A percentile compares a stretch with the other conserved stretches of the same genome.
These are phyloP conservation scores for Scaptomyza caliginosa DNA, from an alignment of 2,888 invertebrate genomes.

Conservation along the genomic window DNA sequence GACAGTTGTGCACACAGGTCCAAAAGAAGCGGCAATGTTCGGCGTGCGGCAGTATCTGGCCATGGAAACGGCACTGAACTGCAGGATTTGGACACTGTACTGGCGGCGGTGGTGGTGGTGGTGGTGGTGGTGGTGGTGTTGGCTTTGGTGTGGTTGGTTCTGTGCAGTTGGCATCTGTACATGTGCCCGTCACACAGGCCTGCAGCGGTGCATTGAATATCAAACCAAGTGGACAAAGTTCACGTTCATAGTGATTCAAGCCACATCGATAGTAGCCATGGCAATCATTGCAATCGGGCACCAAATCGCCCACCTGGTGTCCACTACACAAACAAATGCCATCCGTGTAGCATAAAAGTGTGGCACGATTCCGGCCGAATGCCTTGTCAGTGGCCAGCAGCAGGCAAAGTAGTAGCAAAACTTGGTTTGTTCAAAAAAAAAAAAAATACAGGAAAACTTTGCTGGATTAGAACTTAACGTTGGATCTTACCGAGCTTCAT, in stretches of 20 bases:
- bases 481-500: conserved; percentile 59
- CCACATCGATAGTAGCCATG: conserved; percentile 48
- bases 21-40: conserved; percentile 62
- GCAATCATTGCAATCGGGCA: conserved; percentile 63
- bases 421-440: conserved; percentile 10
- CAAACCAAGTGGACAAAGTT: conserved; percentile 24
- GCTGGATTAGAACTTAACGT: not conserved
- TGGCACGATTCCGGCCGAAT: not conserved
- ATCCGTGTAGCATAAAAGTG: conserved; percentile 8
- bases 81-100: conserved; percentile 20
- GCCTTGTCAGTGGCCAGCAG: conserved; percentile 5
- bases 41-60: conserved; percentile 51
- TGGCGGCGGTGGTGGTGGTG: not conserved
- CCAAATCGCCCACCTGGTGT: conserved; percentile 32
- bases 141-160: not conserved
- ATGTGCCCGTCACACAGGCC: conserved; percentile 51
- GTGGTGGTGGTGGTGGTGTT: not conserved
- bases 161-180: conserved; percentile 36
- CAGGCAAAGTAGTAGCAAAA: conserved; percentile 14
- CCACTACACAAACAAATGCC: conserved; percentile 47
- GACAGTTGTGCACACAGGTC: conserved; percentile 52
- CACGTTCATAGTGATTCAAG: not conserved
- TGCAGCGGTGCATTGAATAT: conserved; percentile 18
- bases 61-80: conserved; percentile 46
- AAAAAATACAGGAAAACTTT: not conserved